phyloP scores from a whole-genome alignment of 2,113 vertebrate species.

The Myotis yumanensis region DNA sequence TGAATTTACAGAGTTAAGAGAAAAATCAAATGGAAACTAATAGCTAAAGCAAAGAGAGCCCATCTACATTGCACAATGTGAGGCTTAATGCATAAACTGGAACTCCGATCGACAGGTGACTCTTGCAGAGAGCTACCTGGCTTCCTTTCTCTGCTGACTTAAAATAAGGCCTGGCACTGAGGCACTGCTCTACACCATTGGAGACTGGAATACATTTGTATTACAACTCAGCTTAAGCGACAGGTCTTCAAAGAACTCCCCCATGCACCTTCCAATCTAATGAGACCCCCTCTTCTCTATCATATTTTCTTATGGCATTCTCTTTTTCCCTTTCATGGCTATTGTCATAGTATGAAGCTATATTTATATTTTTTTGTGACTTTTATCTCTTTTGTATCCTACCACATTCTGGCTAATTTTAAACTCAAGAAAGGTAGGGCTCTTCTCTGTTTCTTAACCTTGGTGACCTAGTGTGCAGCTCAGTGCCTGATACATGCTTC shows the following conservation, averaged over 20 bases:
- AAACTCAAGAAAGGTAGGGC: not conserved
- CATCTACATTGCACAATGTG: not conserved
- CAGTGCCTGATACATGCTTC: not conserved
- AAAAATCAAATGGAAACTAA: not conserved
- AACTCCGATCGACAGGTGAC: not conserved
- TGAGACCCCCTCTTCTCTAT: not conserved
- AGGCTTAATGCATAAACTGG: not conserved
- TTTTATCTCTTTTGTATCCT: not conserved
- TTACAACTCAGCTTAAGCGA: not conserved
- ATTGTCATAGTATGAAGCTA: not conserved
- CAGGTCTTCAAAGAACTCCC: not conserved
- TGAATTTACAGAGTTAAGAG: not conserved
- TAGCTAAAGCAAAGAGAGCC: not conserved
- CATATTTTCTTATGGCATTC: too few relatives aligned
- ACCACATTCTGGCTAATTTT: not conserved
- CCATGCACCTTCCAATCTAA: not conserved
- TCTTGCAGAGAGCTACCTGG: not conserved
- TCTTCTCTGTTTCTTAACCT: not conserved
- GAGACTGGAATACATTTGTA: not conserved
- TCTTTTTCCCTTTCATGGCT: not conserved
- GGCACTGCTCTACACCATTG: not conserved
- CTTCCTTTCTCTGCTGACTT: not conserved
- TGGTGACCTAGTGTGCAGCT: not conserved
- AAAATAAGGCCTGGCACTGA: not conserved
- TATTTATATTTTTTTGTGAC: not conserved